Base-by-base conservation (phyloP, 2,113 vertebrate genomes). In the Piaya cayana region DNA sequence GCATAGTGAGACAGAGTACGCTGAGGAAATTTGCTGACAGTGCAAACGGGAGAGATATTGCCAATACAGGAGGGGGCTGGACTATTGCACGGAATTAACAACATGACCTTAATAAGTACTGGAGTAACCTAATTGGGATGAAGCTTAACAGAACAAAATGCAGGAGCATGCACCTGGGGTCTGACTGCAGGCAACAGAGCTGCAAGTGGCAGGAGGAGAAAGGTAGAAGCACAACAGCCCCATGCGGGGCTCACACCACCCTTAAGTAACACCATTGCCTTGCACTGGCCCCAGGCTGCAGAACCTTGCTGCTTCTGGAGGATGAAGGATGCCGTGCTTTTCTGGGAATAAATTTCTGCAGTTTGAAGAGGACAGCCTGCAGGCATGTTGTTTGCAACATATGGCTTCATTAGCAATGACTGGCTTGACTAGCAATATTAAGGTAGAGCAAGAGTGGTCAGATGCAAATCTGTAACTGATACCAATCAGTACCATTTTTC, bases 371-470 rank as follows among this genome's bases (percentile, higher is more conserved):
- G n/a, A 23, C 3, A 50, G 47, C 71, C 39, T 47, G 56, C 21
- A 79, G 71, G 23, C 21, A 25, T 1, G 1, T 2, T 16, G 20
- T 25, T 12, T 30, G 49, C 32, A 52, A 8, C 22, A 8, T 4
- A 32, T 1, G 8, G n/a, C 43, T 29, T 14, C n/a, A 1, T 14
- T 13, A 29, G 29, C 1, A 2, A 15, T 26, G 62, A 9, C 0
- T 12, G 37, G n/a, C 55, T 56, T 18, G 9, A 21, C 3, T 7
- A 11, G 42, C 9, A 64, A 15, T 3, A 11, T 2, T n/a, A 9
- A 50, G 65, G 37, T 3, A 29, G 30, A 47, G 43, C 6, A 7
- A 56, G 7, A 20, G 47, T 0, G 39, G 13, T 7, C 14, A 27
- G 0, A 37, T 43, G 34, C 45, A 36, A 20, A 12, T 2, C 50